phyloP scores from a whole-genome alignment of 2,797 vertebrate species.

The Syncerus caffer region DNA sequence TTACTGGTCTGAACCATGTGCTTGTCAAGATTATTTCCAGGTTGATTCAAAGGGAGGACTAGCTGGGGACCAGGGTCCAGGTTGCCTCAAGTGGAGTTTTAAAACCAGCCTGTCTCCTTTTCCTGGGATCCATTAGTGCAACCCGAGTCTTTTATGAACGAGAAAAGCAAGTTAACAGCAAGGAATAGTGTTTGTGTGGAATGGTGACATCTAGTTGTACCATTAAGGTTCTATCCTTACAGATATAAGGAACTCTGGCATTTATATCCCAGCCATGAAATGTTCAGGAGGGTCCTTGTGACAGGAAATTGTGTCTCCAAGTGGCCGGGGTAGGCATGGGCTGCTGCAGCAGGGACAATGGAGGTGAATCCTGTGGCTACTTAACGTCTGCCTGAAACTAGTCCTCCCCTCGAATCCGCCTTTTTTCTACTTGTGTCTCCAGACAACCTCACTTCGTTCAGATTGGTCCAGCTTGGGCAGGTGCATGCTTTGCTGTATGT shows the following conservation, averaged over 20 bases:
- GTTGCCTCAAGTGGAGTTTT: constrained; percentile 41
- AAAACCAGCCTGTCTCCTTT: constrained; percentile 6
- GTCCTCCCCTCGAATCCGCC: constrained; percentile 72
- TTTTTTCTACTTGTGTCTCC: constrained; percentile 76
- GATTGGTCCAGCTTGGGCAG: constrained; percentile 78
- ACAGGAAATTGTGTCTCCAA: background rate
- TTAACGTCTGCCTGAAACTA: constrained; percentile 38
- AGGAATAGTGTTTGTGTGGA: background rate
- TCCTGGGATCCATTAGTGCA: background rate
- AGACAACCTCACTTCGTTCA: constrained; percentile 80
- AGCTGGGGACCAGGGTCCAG: constrained; percentile 77
- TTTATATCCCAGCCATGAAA: background rate
- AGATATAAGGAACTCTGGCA: background rate
- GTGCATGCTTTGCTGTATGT: constrained; percentile 82
- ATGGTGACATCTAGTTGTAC: background rate
- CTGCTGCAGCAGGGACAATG: background rate
- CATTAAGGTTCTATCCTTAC: background rate
- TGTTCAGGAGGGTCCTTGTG: background rate
- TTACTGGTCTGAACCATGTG: constrained; percentile 74
- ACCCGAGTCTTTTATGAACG: background rate
- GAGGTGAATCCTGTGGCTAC: background rate
- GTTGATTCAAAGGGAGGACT: constrained; percentile 80
- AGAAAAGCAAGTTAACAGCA: background rate
- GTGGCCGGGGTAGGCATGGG: background rate
- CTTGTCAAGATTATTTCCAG: constrained; percentile 80